A percentile compares a stretch with the other conserved stretches of the same genome.
phyloP scores from a whole-genome alignment of 2,797 vertebrate genomes.

The Linurgus olivaceus region DNA sequence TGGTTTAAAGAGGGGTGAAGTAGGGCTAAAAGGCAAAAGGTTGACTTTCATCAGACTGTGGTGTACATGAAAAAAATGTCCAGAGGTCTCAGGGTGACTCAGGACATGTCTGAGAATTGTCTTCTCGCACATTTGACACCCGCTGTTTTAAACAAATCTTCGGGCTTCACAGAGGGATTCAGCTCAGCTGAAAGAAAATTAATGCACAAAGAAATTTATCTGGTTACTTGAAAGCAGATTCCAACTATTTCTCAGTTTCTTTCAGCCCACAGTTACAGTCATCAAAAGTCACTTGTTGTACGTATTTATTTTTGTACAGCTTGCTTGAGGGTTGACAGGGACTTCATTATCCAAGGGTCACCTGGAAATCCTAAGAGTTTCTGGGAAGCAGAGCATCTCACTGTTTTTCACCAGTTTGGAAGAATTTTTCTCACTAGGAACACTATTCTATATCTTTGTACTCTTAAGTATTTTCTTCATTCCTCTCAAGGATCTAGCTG shows the following conservation, averaged over 20 bases:
- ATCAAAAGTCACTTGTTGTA: neutral
- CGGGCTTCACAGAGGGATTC: neutral
- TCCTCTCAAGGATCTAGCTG: neutral
- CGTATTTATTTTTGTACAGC: neutral
- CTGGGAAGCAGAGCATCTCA: neutral
- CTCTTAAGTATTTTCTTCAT: neutral
- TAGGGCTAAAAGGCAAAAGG: neutral
- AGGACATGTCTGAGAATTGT: neutral
- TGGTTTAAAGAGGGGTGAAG: neutral
- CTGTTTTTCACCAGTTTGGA: neutral
- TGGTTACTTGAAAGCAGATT: neutral
- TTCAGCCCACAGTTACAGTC: neutral
- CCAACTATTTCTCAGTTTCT: neutral
- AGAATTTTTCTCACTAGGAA: neutral
- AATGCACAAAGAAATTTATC: neutral
- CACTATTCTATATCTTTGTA: neutral
- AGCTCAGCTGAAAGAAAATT: neutral
- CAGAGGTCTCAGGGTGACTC: neutral
- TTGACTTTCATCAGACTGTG: neutral
- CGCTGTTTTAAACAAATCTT: neutral
- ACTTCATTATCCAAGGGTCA: neutral
- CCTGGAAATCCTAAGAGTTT: neutral
- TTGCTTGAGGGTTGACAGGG: neutral
- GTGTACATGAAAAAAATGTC: neutral
- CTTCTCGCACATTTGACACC: neutral